Percentiles rank a stretch among this genome's conserved stretches.
Conservation (phyloP, 2,888 invertebrate species). For the Drosophila mayaguana region DNA sequence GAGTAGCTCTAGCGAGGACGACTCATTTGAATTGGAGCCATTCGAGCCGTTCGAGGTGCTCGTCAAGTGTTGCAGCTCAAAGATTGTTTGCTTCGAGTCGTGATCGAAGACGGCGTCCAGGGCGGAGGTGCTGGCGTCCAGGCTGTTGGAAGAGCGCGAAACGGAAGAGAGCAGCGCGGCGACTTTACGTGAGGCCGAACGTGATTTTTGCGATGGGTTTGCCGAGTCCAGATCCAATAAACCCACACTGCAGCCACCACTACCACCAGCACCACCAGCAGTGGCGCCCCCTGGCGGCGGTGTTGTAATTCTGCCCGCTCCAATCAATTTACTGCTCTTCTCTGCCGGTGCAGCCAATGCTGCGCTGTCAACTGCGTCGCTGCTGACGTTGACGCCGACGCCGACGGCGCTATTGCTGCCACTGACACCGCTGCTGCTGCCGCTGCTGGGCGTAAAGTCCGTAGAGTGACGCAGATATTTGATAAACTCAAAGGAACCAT, state of each 20-base stretch:
- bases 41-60: conserved; percentile 66
- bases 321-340: conserved; percentile 43
- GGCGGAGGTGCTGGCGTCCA: conserved; percentile 78
- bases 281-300: conserved; percentile 53
- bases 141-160: conserved; percentile 74
- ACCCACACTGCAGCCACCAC: conserved; percentile 47
- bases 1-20: conserved; percentile 79
- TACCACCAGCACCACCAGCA: not conserved
- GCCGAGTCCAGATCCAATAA: conserved; percentile 83
- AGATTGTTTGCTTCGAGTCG: conserved; percentile 84
- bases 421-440: conserved; percentile 13
- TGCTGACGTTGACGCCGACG: conserved; percentile 11
- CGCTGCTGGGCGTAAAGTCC: conserved; percentile 75
- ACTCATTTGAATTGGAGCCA: conserved; percentile 83
- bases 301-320: conserved; percentile 46
- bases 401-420: conserved; percentile 7
- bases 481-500: conserved; percentile 84
- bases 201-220: conserved; percentile 82
- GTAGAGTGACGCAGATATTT: conserved; percentile 84
- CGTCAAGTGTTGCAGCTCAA: conserved; percentile 83
- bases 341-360: conserved; percentile 33
- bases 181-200: conserved; percentile 81
- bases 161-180: conserved; percentile 81
- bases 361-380: conserved; percentile 29
- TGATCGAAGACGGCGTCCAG: conserved; percentile 83